Evolutionary conservation across 2,888 invertebrate species (phyloP), one percentile per base, ranked within the genome.

Genomic region (Idaea aversata): DNA sequence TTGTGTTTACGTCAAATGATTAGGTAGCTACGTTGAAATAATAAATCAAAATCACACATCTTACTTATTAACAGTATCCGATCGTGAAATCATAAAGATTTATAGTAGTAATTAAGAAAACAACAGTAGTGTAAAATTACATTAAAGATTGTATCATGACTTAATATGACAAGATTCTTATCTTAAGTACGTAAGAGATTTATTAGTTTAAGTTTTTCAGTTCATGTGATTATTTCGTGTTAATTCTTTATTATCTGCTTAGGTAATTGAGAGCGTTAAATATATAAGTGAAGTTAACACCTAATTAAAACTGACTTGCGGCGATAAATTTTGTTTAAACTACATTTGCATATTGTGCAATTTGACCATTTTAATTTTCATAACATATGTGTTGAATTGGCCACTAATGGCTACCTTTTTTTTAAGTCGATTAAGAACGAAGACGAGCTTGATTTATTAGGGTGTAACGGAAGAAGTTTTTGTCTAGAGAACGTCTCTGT

Each of bases 121-220:
- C 47, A 47, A 10, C 47, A 47, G 3, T 13, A 47, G 13, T 47
- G 7, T 47, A 47, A 47, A 47, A 47, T 7, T 47, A 47, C 47
- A 47, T 47, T 47, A 47, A 47, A 47, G 47, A 47, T 47, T 47
- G 47, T 47, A 47, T 47, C 47, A 47, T 47, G 47, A 47, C 47
- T 47, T 47, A 47, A 47, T 47, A 47, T 47, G 47, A 47, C 47
- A 47, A 47, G 47, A 47, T 47, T 47, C 13, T 47, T 47, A 47
- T 47, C 47, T 47, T 47, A 47, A 47, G 5, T 47, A 47, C 47
- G 47, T 13, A 47, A 47, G 13, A 47, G 47, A 47, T 47, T 47
- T 47, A 47, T 47, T 7, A 47, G 47, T 47, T 47, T 47, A 47
- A n/a, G 47, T 47, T 47, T 47, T 47, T 47, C 47, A 47, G 47